A percentile compares a stretch with the other conserved stretches of the same genome.
Conservation (phyloP, 2,888 invertebrate species). For the Polymixis lichenea region DNA sequence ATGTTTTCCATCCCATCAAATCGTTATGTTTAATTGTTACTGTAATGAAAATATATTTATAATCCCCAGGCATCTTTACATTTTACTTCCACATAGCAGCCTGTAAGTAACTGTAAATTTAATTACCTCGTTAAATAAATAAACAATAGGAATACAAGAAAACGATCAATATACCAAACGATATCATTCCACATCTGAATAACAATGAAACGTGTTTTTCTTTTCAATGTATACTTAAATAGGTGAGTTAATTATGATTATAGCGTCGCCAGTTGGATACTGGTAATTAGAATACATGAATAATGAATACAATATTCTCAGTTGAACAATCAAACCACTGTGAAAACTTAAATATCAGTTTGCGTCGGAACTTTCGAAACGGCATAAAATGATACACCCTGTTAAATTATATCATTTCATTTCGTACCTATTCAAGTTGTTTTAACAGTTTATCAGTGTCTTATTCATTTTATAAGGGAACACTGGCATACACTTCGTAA, state of each 20-base stretch:
- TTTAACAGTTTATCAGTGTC: constrained; percentile 80
- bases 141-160: constrained; percentile 69
- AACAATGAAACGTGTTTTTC: constrained; percentile 79
- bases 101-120: constrained; percentile 14
- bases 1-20: constrained; percentile 9
- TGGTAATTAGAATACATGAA: constrained; percentile 83
- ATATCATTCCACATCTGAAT: constrained; percentile 75
- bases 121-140: constrained; percentile 49
- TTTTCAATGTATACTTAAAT: constrained; percentile 74
- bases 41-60: constrained; percentile 3
- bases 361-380: constrained; percentile 75
- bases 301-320: constrained; percentile 78
- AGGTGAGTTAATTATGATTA: constrained; percentile 81
- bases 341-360: constrained; percentile 78
- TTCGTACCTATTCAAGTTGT: constrained; percentile 71
- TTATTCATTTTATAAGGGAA: constrained; percentile 78
- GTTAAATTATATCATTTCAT: constrained; percentile 80
- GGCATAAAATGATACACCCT: constrained; percentile 77
- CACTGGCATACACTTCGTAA: constrained; percentile 81
- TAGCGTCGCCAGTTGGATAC: constrained; percentile 76
- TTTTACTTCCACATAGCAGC: constrained; percentile 21
- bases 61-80: constrained; percentile 1
- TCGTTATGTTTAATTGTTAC: constrained; percentile 19
- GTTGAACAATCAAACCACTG: constrained; percentile 78
- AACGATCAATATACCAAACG: constrained; percentile 75